These are phyloP conservation scores for Capromys pilorides DNA, from an alignment of 2,797 vertebrate species.

Conservation along the genomic window DNA sequence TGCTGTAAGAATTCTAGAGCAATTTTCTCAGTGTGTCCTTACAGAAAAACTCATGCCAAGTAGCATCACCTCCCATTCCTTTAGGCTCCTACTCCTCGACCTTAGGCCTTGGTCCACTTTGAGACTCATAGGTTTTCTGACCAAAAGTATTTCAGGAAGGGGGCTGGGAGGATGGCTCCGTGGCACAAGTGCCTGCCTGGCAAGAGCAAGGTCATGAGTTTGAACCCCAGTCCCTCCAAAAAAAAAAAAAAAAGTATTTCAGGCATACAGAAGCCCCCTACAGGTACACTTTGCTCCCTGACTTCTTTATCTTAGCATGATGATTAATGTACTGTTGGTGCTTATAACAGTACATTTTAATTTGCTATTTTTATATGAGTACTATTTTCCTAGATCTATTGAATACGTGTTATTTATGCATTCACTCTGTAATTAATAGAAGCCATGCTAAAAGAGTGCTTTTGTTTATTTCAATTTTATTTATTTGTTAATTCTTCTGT, in stretches of 20 bases:
- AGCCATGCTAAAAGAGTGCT: neutral
- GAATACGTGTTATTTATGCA: neutral
- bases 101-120: neutral
- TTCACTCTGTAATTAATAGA: neutral
- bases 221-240: too few relatives aligned
- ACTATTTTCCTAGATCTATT: neutral
- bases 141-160: neutral
- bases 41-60: neutral
- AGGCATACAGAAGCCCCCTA: neutral
- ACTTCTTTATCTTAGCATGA: neutral
- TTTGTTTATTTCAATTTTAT: neutral
- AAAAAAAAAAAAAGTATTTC: neutral
- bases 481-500: neutral
- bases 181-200: too few relatives aligned
- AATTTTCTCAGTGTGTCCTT: neutral
- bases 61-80: rapidly evolving
- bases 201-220: too few relatives aligned
- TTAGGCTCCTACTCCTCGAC: neutral
- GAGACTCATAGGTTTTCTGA: neutral
- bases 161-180: too few relatives aligned
- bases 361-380: neutral
- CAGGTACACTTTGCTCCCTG: rapidly evolving
- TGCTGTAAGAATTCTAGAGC: neutral
- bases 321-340: neutral
- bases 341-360: neutral